phyloP scores from a whole-genome alignment of 2,113 vertebrate species.

The Pimephales promelas region DNA sequence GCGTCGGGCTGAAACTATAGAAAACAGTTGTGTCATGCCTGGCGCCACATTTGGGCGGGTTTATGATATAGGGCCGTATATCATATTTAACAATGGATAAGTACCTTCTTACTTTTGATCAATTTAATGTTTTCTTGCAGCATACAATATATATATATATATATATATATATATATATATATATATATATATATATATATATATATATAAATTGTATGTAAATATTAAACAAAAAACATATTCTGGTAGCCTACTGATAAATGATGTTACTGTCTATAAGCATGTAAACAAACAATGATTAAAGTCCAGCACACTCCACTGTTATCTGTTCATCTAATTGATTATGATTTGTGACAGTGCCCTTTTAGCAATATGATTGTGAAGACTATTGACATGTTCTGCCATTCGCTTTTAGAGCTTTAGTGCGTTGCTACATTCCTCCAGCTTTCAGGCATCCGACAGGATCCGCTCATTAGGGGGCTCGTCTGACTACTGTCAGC shows the following conservation, averaged over 20 bases:
- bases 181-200: too few relatives aligned
- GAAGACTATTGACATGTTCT: conserved; percentile 13
- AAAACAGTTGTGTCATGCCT: too few relatives aligned
- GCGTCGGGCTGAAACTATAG: too few relatives aligned
- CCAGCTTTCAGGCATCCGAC: conserved; percentile 43
- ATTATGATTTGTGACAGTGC: background rate
- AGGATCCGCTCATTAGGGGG: conserved; percentile 49
- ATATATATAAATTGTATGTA: background rate
- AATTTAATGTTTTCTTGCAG: background rate
- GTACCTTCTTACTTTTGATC: background rate
- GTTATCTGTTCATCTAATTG: background rate
- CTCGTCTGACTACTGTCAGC: conserved; percentile 53
- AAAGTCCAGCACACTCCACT: background rate
- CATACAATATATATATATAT: background rate
- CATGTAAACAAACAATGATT: background rate
- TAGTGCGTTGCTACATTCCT: conserved; percentile 19
- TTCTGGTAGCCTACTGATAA: background rate
- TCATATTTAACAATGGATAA: too few relatives aligned
- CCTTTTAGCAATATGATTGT: background rate
- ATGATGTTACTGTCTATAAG: background rate
- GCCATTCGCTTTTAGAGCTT: conserved; percentile 21
- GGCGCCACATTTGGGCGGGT: too few relatives aligned
- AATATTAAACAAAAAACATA: background rate
- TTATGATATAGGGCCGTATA: too few relatives aligned
- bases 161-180: too few relatives aligned